Evolutionary conservation across 2,797 vertebrate genomes (phyloP), one percentile per base, ranked within the genome.

Genomic region (Hoplostethus atlanticus): DNA sequence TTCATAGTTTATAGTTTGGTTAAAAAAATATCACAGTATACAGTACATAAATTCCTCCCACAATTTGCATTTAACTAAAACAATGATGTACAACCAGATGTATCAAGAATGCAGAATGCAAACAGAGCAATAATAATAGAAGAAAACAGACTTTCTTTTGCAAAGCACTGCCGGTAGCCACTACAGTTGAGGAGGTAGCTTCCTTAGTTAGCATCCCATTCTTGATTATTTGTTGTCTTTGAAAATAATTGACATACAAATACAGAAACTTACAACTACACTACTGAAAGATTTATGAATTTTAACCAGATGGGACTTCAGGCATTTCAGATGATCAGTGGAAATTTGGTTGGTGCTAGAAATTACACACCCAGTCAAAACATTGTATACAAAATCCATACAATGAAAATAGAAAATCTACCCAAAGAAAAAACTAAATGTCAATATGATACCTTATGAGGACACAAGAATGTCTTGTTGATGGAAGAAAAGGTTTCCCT

Each of bases 111-210:
- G n/a, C n/a, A n/a, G 78, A 77, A 84, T 62, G 66, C 77, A 87
- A 77, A 87, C 40, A 75, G 46, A 56, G 40, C 2, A 58, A 87
- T 15, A 63, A 73, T 28, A 58, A 52, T 64, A 55, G 64, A 55
- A 30, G 8, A 79, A 81, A 92, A 95, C 92, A 94, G 86, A 95
- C 93, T 92, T 93, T 93, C 91, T 72, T 79, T 81, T 55, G 93
- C 94, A 95, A 94, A 95, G 94, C 95, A 94, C 95, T 96, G 96
- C 94, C 95, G 96, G 96, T 94, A 96, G 96, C 94, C 95, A 93
- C 95, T 96, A 96, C 92, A 94, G 91, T 94, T 93, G 89, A 96
- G 95, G 98, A 99, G 97, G 97, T 99, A 99, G 98, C 97, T 97
- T 97, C 96, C 95, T 95, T 96, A 95, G 94, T 96, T 93, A 91